Percentiles rank a stretch among this genome's conserved stretches.
phyloP scores from a whole-genome alignment of 2,888 invertebrate species.

The Fabriciana adippe region DNA sequence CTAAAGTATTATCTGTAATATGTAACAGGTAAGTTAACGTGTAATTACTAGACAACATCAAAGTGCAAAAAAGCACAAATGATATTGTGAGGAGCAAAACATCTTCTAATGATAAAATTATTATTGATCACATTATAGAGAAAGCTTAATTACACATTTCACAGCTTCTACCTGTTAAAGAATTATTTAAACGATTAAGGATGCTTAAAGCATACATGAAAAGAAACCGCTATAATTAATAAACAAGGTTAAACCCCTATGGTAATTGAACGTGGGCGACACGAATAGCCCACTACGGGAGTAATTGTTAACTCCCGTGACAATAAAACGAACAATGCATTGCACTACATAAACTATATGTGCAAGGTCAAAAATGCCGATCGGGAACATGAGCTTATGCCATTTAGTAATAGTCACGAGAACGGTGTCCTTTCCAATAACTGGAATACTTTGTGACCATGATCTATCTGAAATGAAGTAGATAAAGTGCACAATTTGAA shows the following conservation, averaged over 20 bases:
- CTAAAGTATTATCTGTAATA: not conserved
- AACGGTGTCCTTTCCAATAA: slow-evolving; percentile 41
- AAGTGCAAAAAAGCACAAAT: not conserved
- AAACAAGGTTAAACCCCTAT: slow-evolving; percentile 44
- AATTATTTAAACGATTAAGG: slow-evolving; percentile 8
- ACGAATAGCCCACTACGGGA: slow-evolving; percentile 50
- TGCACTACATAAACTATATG: slow-evolving; percentile 47
- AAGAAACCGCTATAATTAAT: slow-evolving; percentile 34
- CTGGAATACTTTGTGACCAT: slow-evolving; percentile 2
- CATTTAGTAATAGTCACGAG: slow-evolving; percentile 48
- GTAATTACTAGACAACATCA: not conserved
- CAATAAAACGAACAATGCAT: slow-evolving; percentile 54
- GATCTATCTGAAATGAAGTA: slow-evolving; percentile 15
- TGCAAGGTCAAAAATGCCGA: slow-evolving; percentile 53
- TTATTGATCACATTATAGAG: slow-evolving; percentile 10
- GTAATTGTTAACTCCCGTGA: slow-evolving; percentile 58
- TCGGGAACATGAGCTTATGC: slow-evolving; percentile 33
- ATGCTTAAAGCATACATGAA: slow-evolving; percentile 4
- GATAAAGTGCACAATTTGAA: slow-evolving; percentile 11
- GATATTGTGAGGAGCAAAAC: not conserved
- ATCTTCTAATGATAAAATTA: slow-evolving; percentile 12
- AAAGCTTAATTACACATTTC: slow-evolving; percentile 11
- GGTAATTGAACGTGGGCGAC: slow-evolving; percentile 60
- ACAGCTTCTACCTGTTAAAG: not conserved
- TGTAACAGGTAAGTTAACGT: not conserved